These are phyloP conservation scores for Brotula barbata DNA, from an alignment of 2,797 vertebrate genomes.

Conservation along the genomic window DNA sequence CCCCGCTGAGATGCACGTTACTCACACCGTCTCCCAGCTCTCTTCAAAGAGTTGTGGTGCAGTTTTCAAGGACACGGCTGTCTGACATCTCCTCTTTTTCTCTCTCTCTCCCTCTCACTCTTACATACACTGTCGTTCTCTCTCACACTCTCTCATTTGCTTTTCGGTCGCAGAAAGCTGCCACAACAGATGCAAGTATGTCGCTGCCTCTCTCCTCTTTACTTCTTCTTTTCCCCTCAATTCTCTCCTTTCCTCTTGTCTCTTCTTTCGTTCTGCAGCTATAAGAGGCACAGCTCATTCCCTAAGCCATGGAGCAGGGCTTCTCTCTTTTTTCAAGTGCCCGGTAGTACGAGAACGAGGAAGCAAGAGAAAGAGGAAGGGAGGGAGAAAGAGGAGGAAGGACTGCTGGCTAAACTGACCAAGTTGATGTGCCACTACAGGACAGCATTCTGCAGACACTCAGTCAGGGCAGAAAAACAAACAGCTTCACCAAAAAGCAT, in stretches of 20 bases:
- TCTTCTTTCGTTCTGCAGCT: constrained; percentile 56
- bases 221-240: constrained; percentile 42
- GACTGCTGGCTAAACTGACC: constrained; percentile 82
- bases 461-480: constrained; percentile 43
- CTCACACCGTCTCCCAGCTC: constrained; percentile 95
- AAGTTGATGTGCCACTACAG: constrained; percentile 82
- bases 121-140: constrained; percentile 55
- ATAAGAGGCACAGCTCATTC: constrained; percentile 77
- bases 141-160: constrained; percentile 61
- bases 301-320: constrained; percentile 81
- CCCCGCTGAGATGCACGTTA: constrained; percentile 87
- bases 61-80: constrained; percentile 95
- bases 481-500: constrained; percentile 36
- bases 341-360: constrained; percentile 55
- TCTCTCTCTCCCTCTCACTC: constrained; percentile 58
- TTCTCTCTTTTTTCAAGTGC: constrained; percentile 78
- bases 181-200: constrained; percentile 68
- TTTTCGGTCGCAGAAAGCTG: constrained; percentile 64
- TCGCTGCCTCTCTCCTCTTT: constrained; percentile 54
- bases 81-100: constrained; percentile 82
- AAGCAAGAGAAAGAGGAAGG: constrained; percentile 62
- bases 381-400: constrained; percentile 66
- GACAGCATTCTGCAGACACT: constrained; percentile 66
- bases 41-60: constrained; percentile 98
- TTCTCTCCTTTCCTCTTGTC: constrained; percentile 23